phyloP scores from a whole-genome alignment of 2,888 invertebrate genomes.

The Yponomeuta malinellus region DNA sequence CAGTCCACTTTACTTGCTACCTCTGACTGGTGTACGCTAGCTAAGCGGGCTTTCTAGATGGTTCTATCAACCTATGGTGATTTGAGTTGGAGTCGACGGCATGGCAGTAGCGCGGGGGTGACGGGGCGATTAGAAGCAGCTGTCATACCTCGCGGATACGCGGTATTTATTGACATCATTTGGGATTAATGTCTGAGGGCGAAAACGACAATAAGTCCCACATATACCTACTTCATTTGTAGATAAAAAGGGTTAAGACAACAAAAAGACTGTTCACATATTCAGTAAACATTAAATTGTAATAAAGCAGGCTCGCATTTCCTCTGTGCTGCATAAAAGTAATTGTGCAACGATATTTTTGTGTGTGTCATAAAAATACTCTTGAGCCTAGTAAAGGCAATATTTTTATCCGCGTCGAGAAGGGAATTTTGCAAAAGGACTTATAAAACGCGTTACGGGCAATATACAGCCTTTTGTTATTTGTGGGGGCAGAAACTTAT shows the following conservation, averaged over 20 bases:
- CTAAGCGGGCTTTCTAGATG: background rate
- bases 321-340: background rate
- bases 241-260: background rate
- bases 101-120: conserved; percentile 28
- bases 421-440: conserved; percentile 61
- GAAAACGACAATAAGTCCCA: no score
- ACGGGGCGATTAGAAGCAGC: conserved; percentile 62
- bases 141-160: conserved; percentile 61
- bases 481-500: conserved; percentile 73
- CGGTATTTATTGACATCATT: conserved; percentile 1
- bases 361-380: background rate
- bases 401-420: conserved; percentile 23
- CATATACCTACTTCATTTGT: background rate
- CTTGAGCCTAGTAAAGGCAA: background rate
- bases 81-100: conserved; percentile 27
- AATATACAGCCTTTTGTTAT: conserved; percentile 66
- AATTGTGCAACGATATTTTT: background rate
- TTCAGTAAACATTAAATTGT: background rate
- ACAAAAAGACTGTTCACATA: background rate
- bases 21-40: background rate
- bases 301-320: no score
- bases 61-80: conserved; percentile 48
- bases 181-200: background rate
- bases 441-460: conserved; percentile 64
- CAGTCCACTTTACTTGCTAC: background rate